These are phyloP conservation scores for human (Homo sapiens) DNA, from an alignment of 2,113 vertebrate species.

Conservation along the genomic window GRCh38 chr14:84775001-84775500, in stretches of 20 bases:
- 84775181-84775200: too few species aligned
- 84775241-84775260: accelerated
- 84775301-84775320: neutral
- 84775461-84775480: neutral
- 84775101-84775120: neutral
- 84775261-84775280: neutral
- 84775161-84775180: neutral
- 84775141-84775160: neutral
- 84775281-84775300: neutral
- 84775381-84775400: neutral
- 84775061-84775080: neutral
- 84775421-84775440: neutral
- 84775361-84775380: neutral
- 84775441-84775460: neutral
- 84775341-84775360: neutral
- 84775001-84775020: neutral
- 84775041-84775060: neutral
- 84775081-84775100: neutral
- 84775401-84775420: neutral
- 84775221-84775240: neutral
- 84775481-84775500: neutral
- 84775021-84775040: neutral
- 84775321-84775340: neutral
- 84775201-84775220: neutral
- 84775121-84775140: neutral